Evolutionary conservation across 2,113 vertebrate genomes (phyloP).

Genomic region (Leucosticte australis): DNA sequence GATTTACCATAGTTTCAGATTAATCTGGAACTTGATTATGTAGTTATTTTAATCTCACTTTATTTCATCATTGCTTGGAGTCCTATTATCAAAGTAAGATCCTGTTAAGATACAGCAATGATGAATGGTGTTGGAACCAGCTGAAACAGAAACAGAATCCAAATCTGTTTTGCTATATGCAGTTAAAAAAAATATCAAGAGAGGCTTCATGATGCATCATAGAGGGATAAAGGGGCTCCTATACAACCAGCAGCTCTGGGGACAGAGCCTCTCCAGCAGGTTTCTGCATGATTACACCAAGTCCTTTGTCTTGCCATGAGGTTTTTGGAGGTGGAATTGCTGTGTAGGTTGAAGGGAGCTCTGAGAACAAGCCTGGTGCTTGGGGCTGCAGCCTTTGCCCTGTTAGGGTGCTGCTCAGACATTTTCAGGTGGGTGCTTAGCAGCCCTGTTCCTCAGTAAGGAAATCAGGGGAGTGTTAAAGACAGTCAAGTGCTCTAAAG

Average conservation of each 20-base stretch:
- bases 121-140: neutral
- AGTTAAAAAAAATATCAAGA: neutral
- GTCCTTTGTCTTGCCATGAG: neutral
- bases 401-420: neutral
- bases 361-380: neutral
- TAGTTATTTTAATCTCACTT: constrained; percentile 51
- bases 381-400: neutral
- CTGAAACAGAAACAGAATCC: neutral
- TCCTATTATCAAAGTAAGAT: constrained; percentile 17
- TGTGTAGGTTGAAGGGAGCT: neutral
- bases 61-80: constrained; percentile 39
- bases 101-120: neutral
- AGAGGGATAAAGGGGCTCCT: neutral
- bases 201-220: neutral
- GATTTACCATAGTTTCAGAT: constrained; percentile 10
- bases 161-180: neutral
- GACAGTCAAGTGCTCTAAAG: neutral
- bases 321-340: neutral
- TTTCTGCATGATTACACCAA: rapidly evolving
- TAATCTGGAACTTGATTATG: constrained; percentile 41
- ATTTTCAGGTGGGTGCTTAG: neutral
- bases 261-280: neutral
- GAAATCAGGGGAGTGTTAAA: neutral
- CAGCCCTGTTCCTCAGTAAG: neutral
- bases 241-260: neutral